Percentiles rank a stretch among this genome's conserved stretches.
phyloP scores from a whole-genome alignment of 2,888 invertebrate species.

The Linyphia triangularis region DNA sequence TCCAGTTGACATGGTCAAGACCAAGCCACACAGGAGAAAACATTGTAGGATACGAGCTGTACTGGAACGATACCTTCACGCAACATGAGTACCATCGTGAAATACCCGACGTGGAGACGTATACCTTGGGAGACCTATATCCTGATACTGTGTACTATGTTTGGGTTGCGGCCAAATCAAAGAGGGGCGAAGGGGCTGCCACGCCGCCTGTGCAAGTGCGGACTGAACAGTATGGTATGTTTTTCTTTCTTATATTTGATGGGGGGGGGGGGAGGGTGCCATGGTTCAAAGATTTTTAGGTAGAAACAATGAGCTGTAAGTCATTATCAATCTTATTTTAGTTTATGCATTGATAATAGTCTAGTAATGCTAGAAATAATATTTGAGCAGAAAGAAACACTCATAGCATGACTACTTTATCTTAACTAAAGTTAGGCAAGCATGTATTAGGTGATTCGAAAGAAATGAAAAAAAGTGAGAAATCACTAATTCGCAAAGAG shows the following conservation, averaged over 20 bases:
- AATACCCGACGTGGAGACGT: slow-evolving; percentile 90
- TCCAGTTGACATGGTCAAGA: slow-evolving; percentile 94
- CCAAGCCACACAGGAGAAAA: slow-evolving; percentile 95
- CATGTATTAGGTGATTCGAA: too few relatives aligned
- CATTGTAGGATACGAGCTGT: slow-evolving; percentile 96
- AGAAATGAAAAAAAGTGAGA: too few relatives aligned
- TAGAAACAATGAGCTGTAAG: too few relatives aligned
- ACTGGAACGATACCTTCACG: slow-evolving; percentile 97
- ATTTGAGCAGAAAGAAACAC: too few relatives aligned
- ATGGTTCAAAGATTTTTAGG: too few relatives aligned
- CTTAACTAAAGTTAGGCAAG: too few relatives aligned
- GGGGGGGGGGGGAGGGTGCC: neutral
- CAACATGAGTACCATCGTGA: slow-evolving; percentile 80
- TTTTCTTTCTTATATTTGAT: neutral
- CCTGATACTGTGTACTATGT: slow-evolving; percentile 98
- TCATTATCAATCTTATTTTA: too few relatives aligned
- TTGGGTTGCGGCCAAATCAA: slow-evolving; percentile 96
- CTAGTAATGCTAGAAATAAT: too few relatives aligned
- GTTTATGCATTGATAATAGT: too few relatives aligned
- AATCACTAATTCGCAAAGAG: too few relatives aligned
- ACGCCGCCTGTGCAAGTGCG: slow-evolving; percentile 95
- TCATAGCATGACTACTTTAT: too few relatives aligned
- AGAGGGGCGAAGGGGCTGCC: slow-evolving; percentile 95
- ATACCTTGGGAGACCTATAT: slow-evolving; percentile 92
- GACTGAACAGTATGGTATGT: slow-evolving; percentile 99